Percentiles rank a stretch among this genome's conserved stretches.
These are phyloP conservation scores for Heliothis peltigera DNA, from an alignment of 2,888 invertebrate species.

Conservation along the genomic window DNA sequence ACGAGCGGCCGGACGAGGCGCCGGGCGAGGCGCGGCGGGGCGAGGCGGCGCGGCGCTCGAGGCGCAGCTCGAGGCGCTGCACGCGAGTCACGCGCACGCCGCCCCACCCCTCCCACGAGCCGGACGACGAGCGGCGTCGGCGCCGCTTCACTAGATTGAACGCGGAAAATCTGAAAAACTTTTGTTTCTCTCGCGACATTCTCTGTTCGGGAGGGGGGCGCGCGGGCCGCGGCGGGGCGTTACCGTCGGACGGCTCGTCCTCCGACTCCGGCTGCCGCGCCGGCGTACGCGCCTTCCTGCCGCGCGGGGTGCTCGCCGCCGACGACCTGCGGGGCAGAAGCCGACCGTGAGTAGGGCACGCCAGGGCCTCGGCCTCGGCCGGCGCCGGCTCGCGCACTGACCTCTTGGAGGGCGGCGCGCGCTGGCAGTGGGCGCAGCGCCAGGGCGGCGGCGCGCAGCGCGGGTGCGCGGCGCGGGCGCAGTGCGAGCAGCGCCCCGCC, in stretches of 20 bases:
- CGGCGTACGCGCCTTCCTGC: slow-evolving; percentile 68
- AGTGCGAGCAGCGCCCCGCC: slow-evolving; percentile 74
- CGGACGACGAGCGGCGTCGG: slow-evolving; percentile 75
- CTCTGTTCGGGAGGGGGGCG: slow-evolving; percentile 91
- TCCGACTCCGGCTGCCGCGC: slow-evolving; percentile 78
- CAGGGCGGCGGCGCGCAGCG: slow-evolving; percentile 56
- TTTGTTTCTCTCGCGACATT: slow-evolving; percentile 96
- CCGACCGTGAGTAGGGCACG: background rate
- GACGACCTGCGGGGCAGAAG: slow-evolving; percentile 42
- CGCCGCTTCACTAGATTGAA: slow-evolving; percentile 92
- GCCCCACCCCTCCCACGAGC: slow-evolving; percentile 85
- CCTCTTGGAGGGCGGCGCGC: slow-evolving; percentile 30
- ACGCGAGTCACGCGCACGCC: slow-evolving; percentile 82
- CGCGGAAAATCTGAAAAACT: slow-evolving; percentile 95
- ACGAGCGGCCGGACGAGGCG: slow-evolving; percentile 38
- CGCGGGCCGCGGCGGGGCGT: slow-evolving; percentile 71
- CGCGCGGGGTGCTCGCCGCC: slow-evolving; percentile 69
- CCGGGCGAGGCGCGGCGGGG: slow-evolving; percentile 53
- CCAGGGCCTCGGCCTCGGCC: background rate
- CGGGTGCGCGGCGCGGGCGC: slow-evolving; percentile 52
- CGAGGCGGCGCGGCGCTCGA: slow-evolving; percentile 68
- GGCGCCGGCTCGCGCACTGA: slow-evolving; percentile 15
- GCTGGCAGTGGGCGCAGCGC: slow-evolving; percentile 41
- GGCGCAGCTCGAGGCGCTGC: slow-evolving; percentile 79
- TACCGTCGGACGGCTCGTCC: slow-evolving; percentile 88